phyloP scores from a whole-genome alignment of 23 tunicate species.

The Halocynthia aurantium region DNA sequence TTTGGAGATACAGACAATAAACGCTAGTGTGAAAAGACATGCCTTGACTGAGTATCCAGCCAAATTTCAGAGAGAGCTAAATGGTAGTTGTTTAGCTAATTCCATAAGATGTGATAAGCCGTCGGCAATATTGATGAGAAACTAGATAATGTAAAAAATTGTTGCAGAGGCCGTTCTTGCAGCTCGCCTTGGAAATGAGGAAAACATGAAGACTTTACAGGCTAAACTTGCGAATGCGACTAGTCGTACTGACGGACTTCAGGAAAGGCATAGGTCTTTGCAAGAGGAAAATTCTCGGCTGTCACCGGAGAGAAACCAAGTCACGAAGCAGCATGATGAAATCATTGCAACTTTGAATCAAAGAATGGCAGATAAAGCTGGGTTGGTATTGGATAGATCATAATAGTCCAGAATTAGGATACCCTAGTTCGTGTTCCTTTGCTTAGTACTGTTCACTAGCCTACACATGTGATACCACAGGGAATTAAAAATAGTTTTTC shows the following conservation, averaged over 20 bases:
- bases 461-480: not conserved
- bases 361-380: conserved; percentile 74
- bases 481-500: not conserved
- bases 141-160: not conserved
- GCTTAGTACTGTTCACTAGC: too few relatives aligned
- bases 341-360: conserved; percentile 72
- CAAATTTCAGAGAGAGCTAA: conserved; percentile 41
- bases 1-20: conserved; percentile 71
- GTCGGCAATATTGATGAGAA: not conserved
- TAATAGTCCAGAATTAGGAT: not conserved
- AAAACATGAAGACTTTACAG: conserved; percentile 36
- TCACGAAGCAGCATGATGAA: conserved; percentile 68
- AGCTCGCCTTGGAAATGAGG: conserved; percentile 47
- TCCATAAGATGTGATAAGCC: not conserved
- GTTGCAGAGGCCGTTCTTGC: conserved; percentile 58
- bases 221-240: conserved; percentile 10
- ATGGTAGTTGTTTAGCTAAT: conserved; percentile 20
- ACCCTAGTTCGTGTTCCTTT: too few relatives aligned
- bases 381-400: conserved; percentile 22
- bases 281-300: conserved; percentile 44
- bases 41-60: conserved; percentile 39
- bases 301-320: conserved; percentile 45
- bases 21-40: conserved; percentile 48
- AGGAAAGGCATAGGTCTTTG: conserved; percentile 24
- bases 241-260: conserved; percentile 16